Base-by-base conservation (phyloP, 2,113 vertebrate species). In the Mesitornis unicolor region DNA sequence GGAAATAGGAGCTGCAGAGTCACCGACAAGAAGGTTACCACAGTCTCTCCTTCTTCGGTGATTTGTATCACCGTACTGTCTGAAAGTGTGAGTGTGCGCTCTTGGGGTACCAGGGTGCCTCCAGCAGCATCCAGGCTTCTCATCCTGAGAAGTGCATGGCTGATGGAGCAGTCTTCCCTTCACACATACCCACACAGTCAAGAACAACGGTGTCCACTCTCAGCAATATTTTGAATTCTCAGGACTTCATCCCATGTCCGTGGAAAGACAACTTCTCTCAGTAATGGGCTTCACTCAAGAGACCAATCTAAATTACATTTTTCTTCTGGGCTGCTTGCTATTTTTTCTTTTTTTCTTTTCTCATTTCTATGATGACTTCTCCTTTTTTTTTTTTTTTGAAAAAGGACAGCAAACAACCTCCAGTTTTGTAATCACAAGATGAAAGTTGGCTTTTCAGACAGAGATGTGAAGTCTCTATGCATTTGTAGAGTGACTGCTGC, bases 61-160 rank as follows among this genome's bases (percentile, higher is more conserved):
- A 40, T 19, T 59, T 4, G 1, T 48, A 10, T 57, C 42, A 6
- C 42, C 8, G 3, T 28, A 6, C 25, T 67, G 47, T 42, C 57
- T 20, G 63, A 73, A 59, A 60, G 48, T 0, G 0, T 6, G 24
- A 26, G 9, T 6, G 20, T 35, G 47, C 3, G 6, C 35, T 36
- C 35, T 38, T 2, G 2, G 42, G 59, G 48, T 59, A 65, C 3
- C 1, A 15, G 50, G 11, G 26, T 50, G 48, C 59, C 60, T 47
- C 67, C 29, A 11, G 67, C 16, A 47, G 20, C 1, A 1, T 67
- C 43, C 0, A 1, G 26, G 19, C 51, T 89, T 61, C 57, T 83
- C 5, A 0, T n/a, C 3, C 40, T 50, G 33, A 54, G 50, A 38
- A 16, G 26, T 0, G 0, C 47, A 1, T 7, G 8, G 47, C 47